Base-by-base conservation (phyloP, 2,888 invertebrate genomes). In the Branchellion lobata region DNA sequence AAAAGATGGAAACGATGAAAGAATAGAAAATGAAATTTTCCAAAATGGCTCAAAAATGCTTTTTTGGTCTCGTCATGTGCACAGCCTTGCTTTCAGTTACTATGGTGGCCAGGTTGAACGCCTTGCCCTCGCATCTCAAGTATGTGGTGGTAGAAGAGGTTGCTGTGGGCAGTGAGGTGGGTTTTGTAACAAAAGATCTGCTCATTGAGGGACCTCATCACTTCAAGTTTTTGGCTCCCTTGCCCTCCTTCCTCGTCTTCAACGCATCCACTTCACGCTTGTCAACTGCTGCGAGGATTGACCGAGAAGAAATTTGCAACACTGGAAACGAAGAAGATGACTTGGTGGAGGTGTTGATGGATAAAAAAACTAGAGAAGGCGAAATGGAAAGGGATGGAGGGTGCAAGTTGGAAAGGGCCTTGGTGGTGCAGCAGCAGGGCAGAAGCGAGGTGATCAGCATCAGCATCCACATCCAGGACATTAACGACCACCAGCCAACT, bases 241-340 rank as follows among this genome's bases (percentile, higher is more conserved):
- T 81, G 8, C 79, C 80, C 51, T 57, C 57, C 27, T 75, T 29
- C 27, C 78, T 82, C 33, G 72, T 36, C 47, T 47, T 82, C 33
- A 80, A 81, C 21, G 65, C 79, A 24, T 27, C 69, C n/a, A 71
- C 81, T 11, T 80, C 81, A n/a, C 40, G 65, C 11, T 72, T 82
- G 33, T 71, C 72, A 31, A 82, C 81, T 0, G 79, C 76, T 1
- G 79, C 72, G n/a, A 61, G 82, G 36, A 71, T 82, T 2, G 82
- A 82, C 74, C 79, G 82, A 24, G 82, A 82, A 57, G 40, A 47
- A 1, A 57, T 82, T 8, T 82, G 82, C 76, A 72, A 74, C 18
- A 53, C 57, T 27, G 79, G 29, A 31, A 81, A 82, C 40, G 79
- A 82, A 75, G 57, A 80, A 18, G 79, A 82, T 5, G 81, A 79